These are phyloP conservation scores for Hypselothyrea guttata DNA, from an alignment of 2,888 invertebrate genomes.

Conservation along the genomic window DNA sequence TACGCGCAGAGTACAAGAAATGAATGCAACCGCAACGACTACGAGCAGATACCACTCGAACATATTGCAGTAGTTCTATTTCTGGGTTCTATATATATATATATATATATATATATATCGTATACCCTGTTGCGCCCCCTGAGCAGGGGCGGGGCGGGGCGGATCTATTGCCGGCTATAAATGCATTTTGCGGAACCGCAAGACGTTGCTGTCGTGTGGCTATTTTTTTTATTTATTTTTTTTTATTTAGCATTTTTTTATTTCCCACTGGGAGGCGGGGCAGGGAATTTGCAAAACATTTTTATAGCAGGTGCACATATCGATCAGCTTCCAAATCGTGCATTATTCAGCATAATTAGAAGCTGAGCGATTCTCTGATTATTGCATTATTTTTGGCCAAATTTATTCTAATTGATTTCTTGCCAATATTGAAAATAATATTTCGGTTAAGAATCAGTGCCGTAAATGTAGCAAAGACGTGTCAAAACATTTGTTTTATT, in stretches of 20 bases:
- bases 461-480: conserved; percentile 23
- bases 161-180: conserved; percentile 46
- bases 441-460: background rate
- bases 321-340: conserved; percentile 53
- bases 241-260: conserved; percentile 2
- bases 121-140: background rate
- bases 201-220: conserved; percentile 53
- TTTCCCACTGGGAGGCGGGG: conserved; percentile 4
- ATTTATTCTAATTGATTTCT: background rate
- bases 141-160: too few species aligned
- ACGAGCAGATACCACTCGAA: conserved; percentile 10
- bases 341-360: conserved; percentile 41
- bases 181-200: conserved; percentile 69
- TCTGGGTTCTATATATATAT: conserved; percentile 46
- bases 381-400: background rate
- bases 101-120: too few species aligned
- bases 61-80: conserved; percentile 64
- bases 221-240: conserved; percentile 12
- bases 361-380: background rate
- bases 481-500: conserved; percentile 33
- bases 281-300: conserved; percentile 42
- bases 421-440: background rate
- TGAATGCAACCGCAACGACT: conserved; percentile 2
- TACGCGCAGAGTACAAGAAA: conserved; percentile 31
- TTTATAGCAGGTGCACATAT: conserved; percentile 59